Base-by-base conservation (phyloP, 2,113 vertebrate species). In the Percopsis transmontana region DNA sequence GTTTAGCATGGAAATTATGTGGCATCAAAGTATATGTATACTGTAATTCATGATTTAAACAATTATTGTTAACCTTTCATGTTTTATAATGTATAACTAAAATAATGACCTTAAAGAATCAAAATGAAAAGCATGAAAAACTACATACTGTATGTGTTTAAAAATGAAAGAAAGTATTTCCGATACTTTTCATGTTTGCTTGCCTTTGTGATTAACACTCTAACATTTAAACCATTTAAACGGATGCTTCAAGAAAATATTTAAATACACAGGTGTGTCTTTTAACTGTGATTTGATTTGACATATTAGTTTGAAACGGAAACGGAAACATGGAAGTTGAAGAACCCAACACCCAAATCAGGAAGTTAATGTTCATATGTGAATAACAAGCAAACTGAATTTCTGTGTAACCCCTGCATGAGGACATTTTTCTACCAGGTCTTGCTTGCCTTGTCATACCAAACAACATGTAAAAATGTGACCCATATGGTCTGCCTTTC, bases 401-500 rank as follows among this genome's bases (percentile, higher is more conserved):
- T 75, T 64, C 67, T 63, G 68, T 33, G 8, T 44, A 72, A 11
- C 62, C 74, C 72, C 78, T 80, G 73, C 69, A 73, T 62, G 66
- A 77, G 82, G 83, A 90, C 74, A 74, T 81, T 79, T 90, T 90
- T 83, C 78, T 84, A 41, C 9, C 68, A 55, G 70, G 68, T 77
- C 71, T 58, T 85, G 68, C 79, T 74, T 76, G 81, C 80, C 82
- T 90, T 87, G 84, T 91, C 86, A 89, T 85, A 86, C 85, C 87
- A 89, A 87, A 89, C 87, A 89, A 81, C 71, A 74, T 89, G 86
- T 87, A 90, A 89, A 89, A 91, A 91, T 90, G 84, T 87, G 86
- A 87, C 90, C 88, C 89, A 90, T 84, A 85, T 90, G 91, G 72
- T 82, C 80, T 70, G 72, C 73, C 72, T 69, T 77, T 89, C 82